These are phyloP conservation scores for Sterna hirundo DNA, from an alignment of 2,113 vertebrate species.

Conservation along the genomic window DNA sequence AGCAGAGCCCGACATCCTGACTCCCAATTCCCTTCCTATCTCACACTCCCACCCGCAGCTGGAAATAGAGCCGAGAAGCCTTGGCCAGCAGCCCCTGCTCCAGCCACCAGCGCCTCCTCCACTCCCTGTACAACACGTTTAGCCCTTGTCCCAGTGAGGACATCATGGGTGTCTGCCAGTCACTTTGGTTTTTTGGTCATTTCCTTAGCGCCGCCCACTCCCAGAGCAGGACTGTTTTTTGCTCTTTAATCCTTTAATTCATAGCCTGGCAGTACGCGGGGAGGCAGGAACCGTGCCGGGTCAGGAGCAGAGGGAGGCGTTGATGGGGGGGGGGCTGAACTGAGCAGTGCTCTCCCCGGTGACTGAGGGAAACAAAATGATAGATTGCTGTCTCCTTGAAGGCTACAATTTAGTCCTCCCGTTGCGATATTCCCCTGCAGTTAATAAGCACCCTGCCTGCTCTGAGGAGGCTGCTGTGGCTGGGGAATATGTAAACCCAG, in stretches of 20 bases:
- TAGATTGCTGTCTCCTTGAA: not conserved
- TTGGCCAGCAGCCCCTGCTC: not conserved
- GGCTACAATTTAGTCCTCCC: conserved; percentile 44
- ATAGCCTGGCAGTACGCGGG: not conserved
- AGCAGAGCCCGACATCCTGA: not conserved
- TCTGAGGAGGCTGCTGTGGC: conserved; percentile 19
- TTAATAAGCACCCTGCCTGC: conserved; percentile 51
- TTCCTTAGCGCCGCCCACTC: not conserved
- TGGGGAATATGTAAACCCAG: not conserved
- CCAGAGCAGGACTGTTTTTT: not conserved
- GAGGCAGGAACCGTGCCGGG: not conserved
- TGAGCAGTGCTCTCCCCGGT: not conserved
- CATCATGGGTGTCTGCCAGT: not conserved
- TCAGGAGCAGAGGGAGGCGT: not conserved
- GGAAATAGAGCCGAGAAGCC: not conserved
- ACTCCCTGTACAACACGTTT: not conserved
- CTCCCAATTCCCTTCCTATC: not conserved
- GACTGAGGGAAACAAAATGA: not conserved
- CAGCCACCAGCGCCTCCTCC: not conserved
- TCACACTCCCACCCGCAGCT: not conserved
- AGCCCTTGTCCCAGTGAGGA: not conserved
- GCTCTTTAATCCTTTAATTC: not conserved
- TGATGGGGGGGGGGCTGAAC: not conserved
- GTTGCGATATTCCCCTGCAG: not conserved
- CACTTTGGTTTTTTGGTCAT: not conserved